Base-by-base conservation (phyloP, 2,113 vertebrate genomes). In the Sakesphorus luctuosus region DNA sequence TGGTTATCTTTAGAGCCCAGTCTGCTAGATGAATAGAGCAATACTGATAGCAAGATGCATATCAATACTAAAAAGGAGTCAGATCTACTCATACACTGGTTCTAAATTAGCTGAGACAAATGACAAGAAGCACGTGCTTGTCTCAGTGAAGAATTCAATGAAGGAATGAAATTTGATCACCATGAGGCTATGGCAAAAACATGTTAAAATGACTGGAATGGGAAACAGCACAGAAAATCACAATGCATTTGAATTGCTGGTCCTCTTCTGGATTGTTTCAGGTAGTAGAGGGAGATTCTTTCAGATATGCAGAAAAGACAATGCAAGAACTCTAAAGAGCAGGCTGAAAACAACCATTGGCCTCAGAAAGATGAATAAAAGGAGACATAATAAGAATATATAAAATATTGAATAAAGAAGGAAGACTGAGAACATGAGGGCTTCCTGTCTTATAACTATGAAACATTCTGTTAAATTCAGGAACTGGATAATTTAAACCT, bases 341-440 rank as follows among this genome's bases (percentile, higher is more conserved):
- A 74, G 55, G 52, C 29, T 40, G 72, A 80, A 94, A 96, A 67
- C 86, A 94, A 87, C 74, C 44, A 28, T 35, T 85, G 69, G n/a
- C 84, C 78, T 90, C 65, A 84, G 75, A 90, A 91, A 80, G 78
- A 80, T 20, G 35, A 93, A 13, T 82, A 83, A 88, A 68, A 90
- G 29, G 23, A 94, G 55, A 44, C 44, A 29, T 77, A 91, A 53
- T 63, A 94, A 90, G 72, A 80, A 58, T 66, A 77, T 77, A 91
- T 91, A 77, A 94, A 96, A 96, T 93, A 96, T 49, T 96, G 87
- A 91, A 95, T 87, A 94, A 94, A 96, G 84, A 77, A 80, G 35
- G 38, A 83, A 72, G 72, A 67, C 53, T 62, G 50, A 74, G 85
- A 96, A 88, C 47, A 62, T 14, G 82, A 93, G 28, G 50, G 20